A percentile compares a stretch with the other conserved stretches of the same genome.
phyloP scores from a whole-genome alignment of 2,888 invertebrate genomes.

The Orthosia gracilis region DNA sequence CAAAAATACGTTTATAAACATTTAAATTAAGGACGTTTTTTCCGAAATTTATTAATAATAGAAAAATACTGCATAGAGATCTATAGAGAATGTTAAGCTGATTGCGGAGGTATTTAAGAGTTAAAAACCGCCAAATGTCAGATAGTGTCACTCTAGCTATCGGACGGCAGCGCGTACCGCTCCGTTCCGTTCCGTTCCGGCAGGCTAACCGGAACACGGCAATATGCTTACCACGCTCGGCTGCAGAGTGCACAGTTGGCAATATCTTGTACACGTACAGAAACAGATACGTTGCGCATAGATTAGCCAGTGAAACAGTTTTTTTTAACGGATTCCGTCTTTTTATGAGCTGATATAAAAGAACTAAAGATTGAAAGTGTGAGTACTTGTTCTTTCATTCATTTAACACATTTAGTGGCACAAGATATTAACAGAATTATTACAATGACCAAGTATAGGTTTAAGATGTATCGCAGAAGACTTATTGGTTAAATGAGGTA shows the following conservation, averaged over 20 bases:
- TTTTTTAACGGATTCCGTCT: neutral
- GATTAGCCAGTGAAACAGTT: conserved; percentile 20
- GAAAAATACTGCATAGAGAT: too few relatives aligned
- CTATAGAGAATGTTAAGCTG: too few relatives aligned
- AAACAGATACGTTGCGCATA: conserved; percentile 22
- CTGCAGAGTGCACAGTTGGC: conserved; percentile 26
- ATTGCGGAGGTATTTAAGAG: too few relatives aligned
- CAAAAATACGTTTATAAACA: too few relatives aligned
- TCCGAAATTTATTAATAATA: too few relatives aligned
- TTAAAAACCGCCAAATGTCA: too few relatives aligned
- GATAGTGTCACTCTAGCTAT: too few relatives aligned
- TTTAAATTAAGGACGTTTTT: too few relatives aligned
- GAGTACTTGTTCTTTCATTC: neutral
- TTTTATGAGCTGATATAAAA: neutral
- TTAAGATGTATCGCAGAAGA: neutral
- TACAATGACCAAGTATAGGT: too few relatives aligned
- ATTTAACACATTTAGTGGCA: too few relatives aligned
- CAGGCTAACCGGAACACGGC: conserved; percentile 19
- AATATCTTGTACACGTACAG: conserved; percentile 13
- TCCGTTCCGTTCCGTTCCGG: conserved; percentile 20
- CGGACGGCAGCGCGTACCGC: neutral
- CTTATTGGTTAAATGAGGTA: neutral
- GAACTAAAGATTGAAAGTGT: neutral
- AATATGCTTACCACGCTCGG: conserved; percentile 32
- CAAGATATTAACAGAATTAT: too few relatives aligned